Evolutionary conservation across 2,888 invertebrate species (phyloP).

Genomic region (Habrosyne pyritoides): DNA sequence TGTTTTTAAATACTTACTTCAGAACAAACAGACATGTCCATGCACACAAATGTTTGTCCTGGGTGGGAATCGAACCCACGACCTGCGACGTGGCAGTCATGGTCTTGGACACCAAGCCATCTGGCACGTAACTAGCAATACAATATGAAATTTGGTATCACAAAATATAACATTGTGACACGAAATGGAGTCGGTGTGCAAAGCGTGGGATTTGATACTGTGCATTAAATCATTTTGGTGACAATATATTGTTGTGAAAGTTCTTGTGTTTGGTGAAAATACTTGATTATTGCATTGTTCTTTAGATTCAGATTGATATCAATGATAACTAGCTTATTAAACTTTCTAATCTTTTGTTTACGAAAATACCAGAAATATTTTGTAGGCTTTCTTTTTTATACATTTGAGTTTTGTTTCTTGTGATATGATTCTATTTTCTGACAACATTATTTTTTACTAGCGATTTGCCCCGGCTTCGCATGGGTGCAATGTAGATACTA

Average conservation of each 20-base stretch:
- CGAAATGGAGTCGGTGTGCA: background rate
- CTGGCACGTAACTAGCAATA: background rate
- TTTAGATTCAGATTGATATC: conserved; percentile 37
- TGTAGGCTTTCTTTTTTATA: background rate
- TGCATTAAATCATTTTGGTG: conserved; percentile 31
- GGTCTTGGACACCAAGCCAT: no score
- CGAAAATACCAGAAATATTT: conserved; percentile 17
- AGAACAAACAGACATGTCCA: no score
- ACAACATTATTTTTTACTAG: no score
- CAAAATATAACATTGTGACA: background rate
- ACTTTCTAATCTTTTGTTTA: conserved; percentile 47
- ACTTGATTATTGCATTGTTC: conserved; percentile 42
- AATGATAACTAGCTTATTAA: conserved; percentile 23
- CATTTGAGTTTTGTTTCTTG: background rate
- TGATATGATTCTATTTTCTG: background rate
- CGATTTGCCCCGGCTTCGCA: no score
- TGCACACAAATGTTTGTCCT: no score
- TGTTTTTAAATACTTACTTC: no score
- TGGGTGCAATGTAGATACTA: no score
- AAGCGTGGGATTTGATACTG: conserved; percentile 10
- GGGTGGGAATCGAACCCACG: no score
- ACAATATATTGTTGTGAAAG: conserved; percentile 47
- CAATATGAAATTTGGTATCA: background rate
- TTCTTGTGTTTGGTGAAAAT: conserved; percentile 23
- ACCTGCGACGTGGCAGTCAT: no score